Conservation (phyloP, 1,140 invertebrate species). For the Glossosoma conforme region DNA sequence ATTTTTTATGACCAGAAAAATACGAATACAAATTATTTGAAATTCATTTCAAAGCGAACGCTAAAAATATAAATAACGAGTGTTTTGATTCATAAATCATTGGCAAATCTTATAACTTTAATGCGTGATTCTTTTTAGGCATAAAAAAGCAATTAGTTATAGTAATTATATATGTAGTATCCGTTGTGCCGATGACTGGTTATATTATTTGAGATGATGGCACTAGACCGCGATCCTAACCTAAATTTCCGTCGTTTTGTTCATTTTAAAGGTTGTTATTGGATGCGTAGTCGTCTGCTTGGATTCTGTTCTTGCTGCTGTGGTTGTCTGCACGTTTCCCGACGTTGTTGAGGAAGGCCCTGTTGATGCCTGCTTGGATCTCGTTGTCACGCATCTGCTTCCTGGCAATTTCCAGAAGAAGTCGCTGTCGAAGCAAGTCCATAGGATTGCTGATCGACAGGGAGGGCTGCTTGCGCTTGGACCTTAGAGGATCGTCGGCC, state of each 20-base stretch:
- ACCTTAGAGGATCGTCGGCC: slow-evolving; percentile 28
- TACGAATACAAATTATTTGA: no score
- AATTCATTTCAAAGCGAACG: no score
- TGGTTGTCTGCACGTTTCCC: slow-evolving; percentile 40
- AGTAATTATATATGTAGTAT: no score
- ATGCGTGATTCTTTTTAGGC: no score
- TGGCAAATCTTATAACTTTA: no score
- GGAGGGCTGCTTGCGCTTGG: slow-evolving; percentile 59
- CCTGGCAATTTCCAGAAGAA: slow-evolving; percentile 68
- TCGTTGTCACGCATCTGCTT: slow-evolving; percentile 63
- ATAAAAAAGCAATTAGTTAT: no score
- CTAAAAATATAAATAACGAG: no score
- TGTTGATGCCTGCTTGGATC: slow-evolving; percentile 54
- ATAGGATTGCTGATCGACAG: slow-evolving; percentile 74
- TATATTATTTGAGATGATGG: no score
- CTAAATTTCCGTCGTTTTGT: slow-evolving; percentile 1
- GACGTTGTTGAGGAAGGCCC: slow-evolving; percentile 54
- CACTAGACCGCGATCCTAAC: slow-evolving; percentile 2
- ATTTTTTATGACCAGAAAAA: no score
- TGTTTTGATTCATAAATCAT: no score
- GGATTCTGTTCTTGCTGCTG: slow-evolving; percentile 4
- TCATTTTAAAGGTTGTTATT: slow-evolving; percentile 23
- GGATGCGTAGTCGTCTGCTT: slow-evolving; percentile 5
- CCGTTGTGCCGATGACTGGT: no score
- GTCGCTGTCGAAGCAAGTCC: slow-evolving; percentile 68